phyloP scores from a whole-genome alignment of 1,140 invertebrate genomes.

The Drosophila kanapiae region DNA sequence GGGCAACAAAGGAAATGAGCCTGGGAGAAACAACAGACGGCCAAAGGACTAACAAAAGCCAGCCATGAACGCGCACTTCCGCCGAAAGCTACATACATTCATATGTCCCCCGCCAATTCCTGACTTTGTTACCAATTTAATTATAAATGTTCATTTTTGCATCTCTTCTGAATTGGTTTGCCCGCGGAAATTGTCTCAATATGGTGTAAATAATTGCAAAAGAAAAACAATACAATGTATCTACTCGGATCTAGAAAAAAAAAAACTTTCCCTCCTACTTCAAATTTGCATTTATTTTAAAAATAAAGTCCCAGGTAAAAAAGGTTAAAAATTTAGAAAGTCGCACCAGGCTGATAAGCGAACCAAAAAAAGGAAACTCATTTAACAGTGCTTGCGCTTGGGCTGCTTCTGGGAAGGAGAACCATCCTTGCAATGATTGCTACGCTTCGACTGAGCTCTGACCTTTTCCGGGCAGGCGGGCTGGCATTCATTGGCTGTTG shows the following conservation, averaged over 20 bases:
- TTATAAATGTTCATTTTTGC: slow-evolving; percentile 24
- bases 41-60: slow-evolving; percentile 51
- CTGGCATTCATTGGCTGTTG: background rate
- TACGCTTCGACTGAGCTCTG: background rate
- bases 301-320: background rate
- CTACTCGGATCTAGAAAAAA: too few species aligned
- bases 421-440: background rate
- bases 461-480: background rate
- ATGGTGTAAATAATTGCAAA: slow-evolving; percentile 31
- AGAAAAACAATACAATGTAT: background rate
- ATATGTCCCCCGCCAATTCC: slow-evolving; percentile 22
- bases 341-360: background rate
- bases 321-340: background rate
- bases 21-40: slow-evolving; percentile 27
- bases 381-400: slow-evolving; percentile 17
- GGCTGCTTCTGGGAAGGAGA: background rate
- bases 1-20: slow-evolving; percentile 32
- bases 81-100: slow-evolving; percentile 26
- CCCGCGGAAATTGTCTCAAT: slow-evolving; percentile 55
- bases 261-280: background rate
- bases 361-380: background rate
- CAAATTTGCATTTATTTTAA: background rate
- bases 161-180: slow-evolving; percentile 13
- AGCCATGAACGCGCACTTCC: slow-evolving; percentile 69
- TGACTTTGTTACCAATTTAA: slow-evolving; percentile 78